A percentile compares a stretch with the other conserved stretches of the same genome.
Conservation (phyloP, 2,888 invertebrate species). For the Parnassius smintheus region DNA sequence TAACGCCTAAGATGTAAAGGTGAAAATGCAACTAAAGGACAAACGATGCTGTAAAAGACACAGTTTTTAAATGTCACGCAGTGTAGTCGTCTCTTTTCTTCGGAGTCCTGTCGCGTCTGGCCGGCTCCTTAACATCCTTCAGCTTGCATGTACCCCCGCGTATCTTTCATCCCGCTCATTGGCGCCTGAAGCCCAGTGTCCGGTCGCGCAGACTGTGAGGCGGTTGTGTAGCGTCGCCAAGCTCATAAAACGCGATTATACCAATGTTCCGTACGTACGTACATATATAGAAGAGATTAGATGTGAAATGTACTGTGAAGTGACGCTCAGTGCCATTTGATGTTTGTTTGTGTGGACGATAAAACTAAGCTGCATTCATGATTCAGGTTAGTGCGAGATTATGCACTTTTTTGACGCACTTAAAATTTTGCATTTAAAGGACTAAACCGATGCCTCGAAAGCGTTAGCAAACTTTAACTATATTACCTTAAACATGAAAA, state of each 20-base stretch:
- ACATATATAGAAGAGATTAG: constrained; percentile 58
- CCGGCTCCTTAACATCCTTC: constrained; percentile 79
- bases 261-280: constrained; percentile 56
- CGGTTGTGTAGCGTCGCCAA: constrained; percentile 66
- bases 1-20: constrained; percentile 18
- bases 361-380: constrained; percentile 63
- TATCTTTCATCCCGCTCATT: constrained; percentile 77
- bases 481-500: too few relatives aligned
- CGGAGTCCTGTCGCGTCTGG: constrained; percentile 79
- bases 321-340: constrained; percentile 65
- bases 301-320: constrained; percentile 77
- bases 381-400: constrained; percentile 70
- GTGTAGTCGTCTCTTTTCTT: constrained; percentile 80
- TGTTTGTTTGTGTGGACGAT: constrained; percentile 64
- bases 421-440: too few relatives aligned
- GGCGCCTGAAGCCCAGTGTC: constrained; percentile 75
- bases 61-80: constrained; percentile 80
- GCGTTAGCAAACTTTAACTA: too few relatives aligned
- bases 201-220: constrained; percentile 69
- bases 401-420: background rate
- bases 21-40: constrained; percentile 33
- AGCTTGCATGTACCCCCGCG: constrained; percentile 72
- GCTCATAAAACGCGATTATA: constrained; percentile 51
- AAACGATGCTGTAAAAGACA: constrained; percentile 73
- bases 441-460: too few relatives aligned